A percentile compares a stretch with the other conserved stretches of the same genome.
Evolutionary conservation across 2,888 invertebrate species (phyloP).

Genomic region (Strigamia crassipes): DNA sequence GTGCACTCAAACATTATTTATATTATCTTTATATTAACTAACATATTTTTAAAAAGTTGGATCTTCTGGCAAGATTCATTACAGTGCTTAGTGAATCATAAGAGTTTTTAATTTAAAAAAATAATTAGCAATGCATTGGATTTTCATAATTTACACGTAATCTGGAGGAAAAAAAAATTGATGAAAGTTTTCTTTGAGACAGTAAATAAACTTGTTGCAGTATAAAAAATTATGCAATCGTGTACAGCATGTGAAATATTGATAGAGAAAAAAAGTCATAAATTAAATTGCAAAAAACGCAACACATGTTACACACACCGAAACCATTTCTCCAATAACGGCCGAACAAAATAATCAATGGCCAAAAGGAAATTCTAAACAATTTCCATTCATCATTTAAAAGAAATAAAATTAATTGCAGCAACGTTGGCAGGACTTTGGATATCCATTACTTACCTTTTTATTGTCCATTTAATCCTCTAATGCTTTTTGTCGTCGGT

Average conservation of each 20-base stretch:
- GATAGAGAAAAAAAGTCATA: background rate
- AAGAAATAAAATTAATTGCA: no score
- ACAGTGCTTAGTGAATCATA: background rate
- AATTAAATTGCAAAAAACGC: background rate
- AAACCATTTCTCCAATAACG: background rate
- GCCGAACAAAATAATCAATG: background rate
- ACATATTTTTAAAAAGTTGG: no score
- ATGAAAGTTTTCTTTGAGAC: background rate
- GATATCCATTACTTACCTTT: background rate
- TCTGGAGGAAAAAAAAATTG: background rate
- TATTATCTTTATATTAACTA: no score
- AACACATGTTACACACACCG: background rate
- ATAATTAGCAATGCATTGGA: background rate
- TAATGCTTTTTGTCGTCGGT: no score
- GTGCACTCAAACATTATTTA: no score
- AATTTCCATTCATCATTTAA: no score
- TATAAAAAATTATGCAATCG: background rate
- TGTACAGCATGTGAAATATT: background rate
- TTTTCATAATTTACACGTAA: background rate
- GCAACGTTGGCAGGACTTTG: no score
- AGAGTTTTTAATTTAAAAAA: background rate
- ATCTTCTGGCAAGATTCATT: background rate
- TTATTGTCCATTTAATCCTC: background rate
- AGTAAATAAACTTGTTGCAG: background rate
- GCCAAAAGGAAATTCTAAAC: no score